Conservation (phyloP, 2,797 vertebrate species). For the Pipistrellus pygmaeus region DNA sequence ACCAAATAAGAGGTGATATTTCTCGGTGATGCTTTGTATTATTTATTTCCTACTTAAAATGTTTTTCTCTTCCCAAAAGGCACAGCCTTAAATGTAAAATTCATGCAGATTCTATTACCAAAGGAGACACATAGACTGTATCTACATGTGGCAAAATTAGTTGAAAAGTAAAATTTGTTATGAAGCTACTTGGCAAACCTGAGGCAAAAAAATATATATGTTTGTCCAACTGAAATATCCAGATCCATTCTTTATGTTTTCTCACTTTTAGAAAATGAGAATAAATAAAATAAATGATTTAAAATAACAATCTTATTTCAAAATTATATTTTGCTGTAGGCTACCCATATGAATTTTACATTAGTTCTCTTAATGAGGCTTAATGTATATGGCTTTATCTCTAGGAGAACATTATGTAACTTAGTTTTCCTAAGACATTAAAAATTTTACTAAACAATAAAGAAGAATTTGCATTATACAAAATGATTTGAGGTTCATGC, state of each 20-base stretch:
- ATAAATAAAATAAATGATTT: constrained; percentile 48
- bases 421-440: constrained; percentile 28
- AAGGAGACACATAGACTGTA: constrained; percentile 9
- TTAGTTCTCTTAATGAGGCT: background rate
- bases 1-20: constrained; percentile 61
- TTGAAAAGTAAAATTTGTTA: constrained; percentile 17
- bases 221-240: background rate
- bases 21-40: constrained; percentile 59
- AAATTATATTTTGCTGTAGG: constrained; percentile 37
- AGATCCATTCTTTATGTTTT: background rate
- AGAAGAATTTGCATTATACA: background rate
- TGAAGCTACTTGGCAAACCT: background rate
- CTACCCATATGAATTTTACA: constrained; percentile 9
- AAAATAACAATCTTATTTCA: constrained; percentile 1
- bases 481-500: background rate
- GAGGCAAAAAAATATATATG: background rate
- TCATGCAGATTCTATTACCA: constrained; percentile 39
- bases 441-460: background rate
- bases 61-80: constrained; percentile 30
- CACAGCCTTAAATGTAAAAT: constrained; percentile 46
- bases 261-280: background rate
- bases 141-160: constrained; percentile 29
- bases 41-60: constrained; percentile 64
- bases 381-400: background rate
- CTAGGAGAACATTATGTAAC: background rate